phyloP scores from a whole-genome alignment of 1,140 invertebrate species.

The Akabosia matsudoensis region DNA sequence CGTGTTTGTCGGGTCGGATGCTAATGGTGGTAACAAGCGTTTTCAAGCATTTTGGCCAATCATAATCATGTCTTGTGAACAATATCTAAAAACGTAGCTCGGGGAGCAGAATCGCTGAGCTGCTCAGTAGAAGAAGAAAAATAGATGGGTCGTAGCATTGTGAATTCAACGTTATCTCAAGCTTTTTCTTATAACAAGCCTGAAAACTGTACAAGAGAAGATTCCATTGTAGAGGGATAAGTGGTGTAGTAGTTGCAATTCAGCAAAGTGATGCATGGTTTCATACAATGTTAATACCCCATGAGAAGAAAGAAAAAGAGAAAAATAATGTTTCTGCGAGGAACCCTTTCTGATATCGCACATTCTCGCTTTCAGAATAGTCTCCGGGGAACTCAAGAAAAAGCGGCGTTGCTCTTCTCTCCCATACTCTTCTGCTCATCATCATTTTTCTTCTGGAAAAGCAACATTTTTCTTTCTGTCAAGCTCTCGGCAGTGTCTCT shows the following conservation, averaged over 20 bases:
- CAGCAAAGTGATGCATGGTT: slow-evolving; percentile 19
- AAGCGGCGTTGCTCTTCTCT: not conserved
- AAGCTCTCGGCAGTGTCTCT: not conserved
- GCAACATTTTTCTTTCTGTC: not conserved
- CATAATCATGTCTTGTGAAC: slow-evolving; percentile 47
- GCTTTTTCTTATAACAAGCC: no score
- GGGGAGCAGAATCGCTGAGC: slow-evolving; percentile 20
- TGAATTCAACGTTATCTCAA: no score
- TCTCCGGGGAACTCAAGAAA: slow-evolving; percentile 7
- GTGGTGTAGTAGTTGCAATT: not conserved
- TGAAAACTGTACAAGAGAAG: not conserved
- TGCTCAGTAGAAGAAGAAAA: no score
- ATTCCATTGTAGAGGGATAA: not conserved
- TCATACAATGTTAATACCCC: not conserved
- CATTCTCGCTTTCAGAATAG: not conserved
- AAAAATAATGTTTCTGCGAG: not conserved
- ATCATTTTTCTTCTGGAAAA: slow-evolving; percentile 19
- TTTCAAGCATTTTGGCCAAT: slow-evolving; percentile 47
- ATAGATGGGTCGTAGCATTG: no score
- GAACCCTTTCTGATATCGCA: slow-evolving; percentile 14
- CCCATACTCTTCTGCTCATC: not conserved
- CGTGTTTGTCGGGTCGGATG: slow-evolving; percentile 45
- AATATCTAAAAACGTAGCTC: slow-evolving; percentile 42
- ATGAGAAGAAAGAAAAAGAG: not conserved
- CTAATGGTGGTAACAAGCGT: slow-evolving; percentile 48